These are phyloP conservation scores for Heliornis fulica DNA, from an alignment of 2,113 vertebrate genomes.

Conservation along the genomic window DNA sequence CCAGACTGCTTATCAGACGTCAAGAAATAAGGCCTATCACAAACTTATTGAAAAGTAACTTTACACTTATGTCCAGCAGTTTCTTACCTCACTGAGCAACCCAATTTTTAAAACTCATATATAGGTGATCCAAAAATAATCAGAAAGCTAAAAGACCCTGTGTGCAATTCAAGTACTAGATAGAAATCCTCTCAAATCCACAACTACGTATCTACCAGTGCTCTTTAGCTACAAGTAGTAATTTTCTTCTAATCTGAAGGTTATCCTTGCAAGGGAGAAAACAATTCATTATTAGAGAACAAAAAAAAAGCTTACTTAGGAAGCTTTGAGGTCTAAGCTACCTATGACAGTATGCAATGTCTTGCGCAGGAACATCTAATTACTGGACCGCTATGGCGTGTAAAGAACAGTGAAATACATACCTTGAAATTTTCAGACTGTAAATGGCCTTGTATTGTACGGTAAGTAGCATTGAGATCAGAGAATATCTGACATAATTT, in stretches of 20 bases:
- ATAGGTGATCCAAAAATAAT: not conserved
- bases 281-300: not conserved
- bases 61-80: not conserved
- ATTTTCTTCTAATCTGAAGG: not conserved
- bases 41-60: not conserved
- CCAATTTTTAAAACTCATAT: not conserved
- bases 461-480: conserved; percentile 96
- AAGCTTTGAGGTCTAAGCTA: not conserved
- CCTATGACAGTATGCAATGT: not conserved
- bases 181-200: not conserved
- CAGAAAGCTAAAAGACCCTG: not conserved
- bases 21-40: not conserved
- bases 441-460: conserved; percentile 97
- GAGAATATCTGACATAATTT: conserved; percentile 98
- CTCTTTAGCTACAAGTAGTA: not conserved
- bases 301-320: not conserved
- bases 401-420: conserved; percentile 63
- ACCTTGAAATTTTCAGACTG: conserved; percentile 99
- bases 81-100: not conserved
- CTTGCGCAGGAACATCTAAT: conserved; percentile 14
- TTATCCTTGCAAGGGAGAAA: not conserved
- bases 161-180: not conserved
- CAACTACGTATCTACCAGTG: not conserved
- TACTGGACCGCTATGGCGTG: conserved; percentile 23
- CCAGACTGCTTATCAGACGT: not conserved